Conservation (phyloP, 2,797 vertebrate genomes). For the Pseudochaenichthys georgianus region DNA sequence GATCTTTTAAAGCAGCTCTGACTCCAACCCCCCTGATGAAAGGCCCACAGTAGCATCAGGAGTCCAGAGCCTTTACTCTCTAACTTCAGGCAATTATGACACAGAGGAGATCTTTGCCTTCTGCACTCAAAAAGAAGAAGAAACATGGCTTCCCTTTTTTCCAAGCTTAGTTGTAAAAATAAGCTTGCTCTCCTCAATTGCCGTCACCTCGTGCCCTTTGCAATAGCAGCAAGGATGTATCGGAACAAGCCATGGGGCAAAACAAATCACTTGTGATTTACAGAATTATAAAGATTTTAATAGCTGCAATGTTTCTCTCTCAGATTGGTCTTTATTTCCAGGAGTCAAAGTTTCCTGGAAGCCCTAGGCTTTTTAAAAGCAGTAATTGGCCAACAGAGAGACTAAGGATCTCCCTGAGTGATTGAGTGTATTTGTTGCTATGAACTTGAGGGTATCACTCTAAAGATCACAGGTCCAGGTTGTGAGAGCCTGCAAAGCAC, state of each 20-base stretch:
- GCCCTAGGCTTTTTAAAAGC: slow-evolving; percentile 87
- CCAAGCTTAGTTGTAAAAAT: slow-evolving; percentile 85
- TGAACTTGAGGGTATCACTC: slow-evolving; percentile 88
- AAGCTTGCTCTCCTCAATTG: slow-evolving; percentile 84
- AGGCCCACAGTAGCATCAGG: slow-evolving; percentile 84
- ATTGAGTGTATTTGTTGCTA: slow-evolving; percentile 88
- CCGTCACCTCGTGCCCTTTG: slow-evolving; percentile 82
- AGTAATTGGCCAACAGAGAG: slow-evolving; percentile 91
- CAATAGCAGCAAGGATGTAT: slow-evolving; percentile 86
- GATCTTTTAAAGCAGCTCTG: slow-evolving; percentile 85
- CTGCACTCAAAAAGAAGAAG: slow-evolving; percentile 79
- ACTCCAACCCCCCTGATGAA: slow-evolving; percentile 83
- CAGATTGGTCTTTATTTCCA: slow-evolving; percentile 90
- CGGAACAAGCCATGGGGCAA: slow-evolving; percentile 88
- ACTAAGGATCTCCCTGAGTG: slow-evolving; percentile 84
- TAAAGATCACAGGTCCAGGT: slow-evolving; percentile 86
- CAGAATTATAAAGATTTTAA: slow-evolving; percentile 91
- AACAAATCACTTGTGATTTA: slow-evolving; percentile 91
- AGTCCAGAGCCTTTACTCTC: slow-evolving; percentile 86
- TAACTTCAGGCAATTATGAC: slow-evolving; percentile 89
- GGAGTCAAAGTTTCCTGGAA: slow-evolving; percentile 88
- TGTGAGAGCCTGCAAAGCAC: slow-evolving; percentile 82
- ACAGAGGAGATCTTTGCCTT: slow-evolving; percentile 86
- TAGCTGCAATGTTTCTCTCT: slow-evolving; percentile 87
- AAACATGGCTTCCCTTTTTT: slow-evolving; percentile 80